Evolutionary conservation across 2,797 vertebrate species (phyloP).

Genomic region (Hipposideros larvatus): DNA sequence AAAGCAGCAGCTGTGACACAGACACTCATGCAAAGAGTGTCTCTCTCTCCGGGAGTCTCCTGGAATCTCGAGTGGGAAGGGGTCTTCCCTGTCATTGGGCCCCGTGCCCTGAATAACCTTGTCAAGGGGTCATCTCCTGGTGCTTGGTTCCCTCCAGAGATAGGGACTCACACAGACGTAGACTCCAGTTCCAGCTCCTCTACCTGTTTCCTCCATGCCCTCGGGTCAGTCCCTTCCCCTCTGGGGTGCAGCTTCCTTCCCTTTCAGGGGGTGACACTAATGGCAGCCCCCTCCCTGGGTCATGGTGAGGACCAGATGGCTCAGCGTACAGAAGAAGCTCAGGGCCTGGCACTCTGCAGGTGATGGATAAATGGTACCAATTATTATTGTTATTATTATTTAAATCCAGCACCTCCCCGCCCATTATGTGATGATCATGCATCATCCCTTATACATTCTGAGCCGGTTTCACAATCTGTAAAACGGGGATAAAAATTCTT

Average conservation of each 20-base stretch:
- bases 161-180: background rate
- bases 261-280: background rate
- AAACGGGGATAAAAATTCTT: background rate
- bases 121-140: background rate
- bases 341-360: background rate
- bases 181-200: background rate
- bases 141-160: background rate
- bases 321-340: background rate
- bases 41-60: background rate
- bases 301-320: background rate
- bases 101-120: background rate
- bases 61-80: background rate
- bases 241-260: background rate
- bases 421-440: too few relatives aligned
- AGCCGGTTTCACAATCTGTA: background rate
- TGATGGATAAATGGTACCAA: fast-evolving
- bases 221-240: background rate
- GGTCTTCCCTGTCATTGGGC: background rate
- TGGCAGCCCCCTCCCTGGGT: background rate
- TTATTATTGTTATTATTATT: background rate
- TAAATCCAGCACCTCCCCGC: background rate
- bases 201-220: too few relatives aligned
- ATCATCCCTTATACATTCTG: background rate
- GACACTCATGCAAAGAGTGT: fast-evolving
- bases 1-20: background rate